Conservation (phyloP, 2,797 vertebrate genomes). For the Girardinus metallicus region DNA sequence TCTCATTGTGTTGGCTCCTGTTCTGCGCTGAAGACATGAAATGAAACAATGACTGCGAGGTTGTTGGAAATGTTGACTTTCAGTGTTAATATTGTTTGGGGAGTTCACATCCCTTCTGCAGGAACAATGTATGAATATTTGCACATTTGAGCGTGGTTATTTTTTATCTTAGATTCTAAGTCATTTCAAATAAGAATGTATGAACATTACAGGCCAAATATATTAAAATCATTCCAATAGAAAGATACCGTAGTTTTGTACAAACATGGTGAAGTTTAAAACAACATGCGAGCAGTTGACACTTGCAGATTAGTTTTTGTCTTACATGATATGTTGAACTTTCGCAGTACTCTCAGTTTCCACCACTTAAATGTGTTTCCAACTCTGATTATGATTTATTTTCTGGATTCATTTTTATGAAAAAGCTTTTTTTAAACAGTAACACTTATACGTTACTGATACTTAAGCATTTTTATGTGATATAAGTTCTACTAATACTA, state of each 20-base stretch:
- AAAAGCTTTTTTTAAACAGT: not conserved
- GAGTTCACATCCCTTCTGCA: slow-evolving; percentile 11
- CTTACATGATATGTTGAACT: not conserved
- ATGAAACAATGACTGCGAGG: slow-evolving; percentile 29
- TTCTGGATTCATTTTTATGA: not conserved
- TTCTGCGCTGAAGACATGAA: slow-evolving; percentile 29
- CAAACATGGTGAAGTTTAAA: not conserved
- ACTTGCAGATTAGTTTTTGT: not conserved
- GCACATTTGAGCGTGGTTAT: slow-evolving; percentile 1
- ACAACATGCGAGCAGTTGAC: not conserved
- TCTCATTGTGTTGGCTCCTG: slow-evolving; percentile 45
- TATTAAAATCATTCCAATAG: not conserved
- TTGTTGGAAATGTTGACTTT: slow-evolving; percentile 37
- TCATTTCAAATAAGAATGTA: not conserved
- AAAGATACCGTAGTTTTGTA: not conserved
- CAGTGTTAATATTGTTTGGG: slow-evolving; percentile 7
- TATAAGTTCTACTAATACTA: not conserved
- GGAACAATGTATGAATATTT: slow-evolving; percentile 17
- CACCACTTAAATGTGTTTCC: not conserved
- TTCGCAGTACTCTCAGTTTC: not conserved
- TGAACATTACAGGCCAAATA: not conserved
- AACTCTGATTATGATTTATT: too few relatives aligned
- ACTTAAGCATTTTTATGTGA: not conserved
- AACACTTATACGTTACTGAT: not conserved
- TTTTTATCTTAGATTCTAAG: slow-evolving; percentile 8